Conservation (phyloP, 2,797 vertebrate species). For the Falco rusticolus region DNA sequence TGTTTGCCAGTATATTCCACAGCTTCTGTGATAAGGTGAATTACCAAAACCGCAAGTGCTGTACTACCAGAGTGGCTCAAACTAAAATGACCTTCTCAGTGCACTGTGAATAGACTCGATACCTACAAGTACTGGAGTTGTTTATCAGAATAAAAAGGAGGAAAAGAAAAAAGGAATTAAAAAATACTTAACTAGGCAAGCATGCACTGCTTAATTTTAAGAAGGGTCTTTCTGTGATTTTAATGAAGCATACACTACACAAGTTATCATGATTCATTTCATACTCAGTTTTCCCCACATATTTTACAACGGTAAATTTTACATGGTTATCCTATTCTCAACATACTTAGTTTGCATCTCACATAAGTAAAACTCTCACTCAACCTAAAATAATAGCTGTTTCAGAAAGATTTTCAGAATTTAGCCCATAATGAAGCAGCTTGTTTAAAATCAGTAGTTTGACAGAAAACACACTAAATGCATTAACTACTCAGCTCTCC, state of each 20-base stretch:
- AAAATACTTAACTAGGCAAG: background rate
- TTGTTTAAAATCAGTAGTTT: background rate
- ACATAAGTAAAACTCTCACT: background rate
- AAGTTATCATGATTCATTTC: background rate
- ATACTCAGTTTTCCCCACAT: background rate
- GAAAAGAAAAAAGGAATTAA: background rate
- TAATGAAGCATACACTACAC: background rate
- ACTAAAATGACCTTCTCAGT: background rate
- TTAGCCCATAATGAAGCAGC: background rate
- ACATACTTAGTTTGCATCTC: background rate
- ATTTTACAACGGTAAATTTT: background rate
- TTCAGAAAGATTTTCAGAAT: constrained; percentile 1
- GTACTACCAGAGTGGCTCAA: background rate
- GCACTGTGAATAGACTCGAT: background rate
- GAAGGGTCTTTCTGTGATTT: background rate
- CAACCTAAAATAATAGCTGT: background rate
- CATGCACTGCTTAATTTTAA: background rate
- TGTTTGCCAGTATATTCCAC: background rate
- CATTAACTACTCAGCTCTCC: background rate
- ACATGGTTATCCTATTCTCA: background rate
- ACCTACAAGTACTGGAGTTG: background rate
- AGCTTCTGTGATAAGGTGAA: background rate
- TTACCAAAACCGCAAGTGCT: background rate
- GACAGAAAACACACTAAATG: background rate
- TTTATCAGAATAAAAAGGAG: background rate